Evolutionary conservation across 2,888 invertebrate species (phyloP).

Genomic region (Pterostichus madidus): DNA sequence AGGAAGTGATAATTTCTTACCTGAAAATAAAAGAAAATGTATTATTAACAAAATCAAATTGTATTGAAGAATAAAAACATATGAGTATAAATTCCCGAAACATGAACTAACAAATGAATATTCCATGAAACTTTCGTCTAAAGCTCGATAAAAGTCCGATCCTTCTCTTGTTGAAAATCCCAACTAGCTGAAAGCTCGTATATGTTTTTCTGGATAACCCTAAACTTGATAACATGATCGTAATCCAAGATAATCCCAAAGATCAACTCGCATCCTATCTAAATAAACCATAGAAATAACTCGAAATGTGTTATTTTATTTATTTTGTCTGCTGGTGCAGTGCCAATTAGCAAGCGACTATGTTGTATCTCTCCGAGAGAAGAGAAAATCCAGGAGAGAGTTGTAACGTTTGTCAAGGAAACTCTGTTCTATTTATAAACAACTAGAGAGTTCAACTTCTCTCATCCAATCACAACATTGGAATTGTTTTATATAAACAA

Average conservation of each 20-base stretch:
- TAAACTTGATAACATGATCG: constrained; percentile 44
- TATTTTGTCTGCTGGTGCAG: constrained; percentile 42
- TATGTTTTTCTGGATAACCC: constrained; percentile 46
- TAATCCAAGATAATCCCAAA: constrained; percentile 56
- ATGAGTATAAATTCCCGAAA: too few relatives aligned
- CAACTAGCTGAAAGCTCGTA: constrained; percentile 2
- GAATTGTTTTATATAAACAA: constrained; percentile 1
- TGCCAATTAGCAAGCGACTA: constrained; percentile 60
- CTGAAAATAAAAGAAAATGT: not conserved
- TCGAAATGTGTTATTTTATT: constrained; percentile 57
- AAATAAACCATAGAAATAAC: constrained; percentile 53
- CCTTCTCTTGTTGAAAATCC: constrained; percentile 16
- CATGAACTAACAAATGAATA: too few relatives aligned
- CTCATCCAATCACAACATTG: constrained; percentile 1
- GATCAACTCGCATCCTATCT: constrained; percentile 56
- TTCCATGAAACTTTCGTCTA: not conserved
- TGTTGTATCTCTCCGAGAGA: constrained; percentile 3
- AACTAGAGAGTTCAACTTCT: constrained; percentile 17
- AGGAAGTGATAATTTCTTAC: not conserved
- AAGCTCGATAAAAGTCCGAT: constrained; percentile 19
- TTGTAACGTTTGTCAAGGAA: constrained; percentile 43
- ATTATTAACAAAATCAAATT: not conserved
- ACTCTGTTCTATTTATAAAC: constrained; percentile 58
- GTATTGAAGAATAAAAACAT: constrained; percentile 13
- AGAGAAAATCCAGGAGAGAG: constrained; percentile 7